Base-by-base conservation (phyloP, 2,888 invertebrate species). In the Sialis fuliginosa region DNA sequence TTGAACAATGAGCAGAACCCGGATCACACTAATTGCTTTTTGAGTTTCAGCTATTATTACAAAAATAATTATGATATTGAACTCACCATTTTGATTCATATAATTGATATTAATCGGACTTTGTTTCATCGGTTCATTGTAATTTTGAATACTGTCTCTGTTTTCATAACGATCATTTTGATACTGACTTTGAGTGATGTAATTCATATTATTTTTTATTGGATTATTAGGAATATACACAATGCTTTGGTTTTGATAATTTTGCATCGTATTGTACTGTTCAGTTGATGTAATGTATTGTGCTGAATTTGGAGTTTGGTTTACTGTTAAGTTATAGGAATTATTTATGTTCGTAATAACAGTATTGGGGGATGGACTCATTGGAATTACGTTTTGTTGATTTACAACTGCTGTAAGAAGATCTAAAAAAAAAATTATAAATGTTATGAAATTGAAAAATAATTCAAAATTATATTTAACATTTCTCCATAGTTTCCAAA, bases 341-440 rank as follows among this genome's bases (percentile, higher is more conserved):
- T 51, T 51, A 33, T 51, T 49, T 33, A 48, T 48, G 32, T 47
- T 51, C 30, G 51, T 49, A 37, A 50, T 50, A n/a, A 50, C 47
- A 13, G 50, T 45, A 13, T 45, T 49, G 22, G 48, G 51, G 7
- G 48, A 49, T 32, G 51, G 49, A 39, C 49, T 49, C 49, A 41
- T 42, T 42, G 37, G 39, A 13, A 47, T 30, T 39, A 47, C n/a
- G 22, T 42, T 47, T 34, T 47, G 37, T 42, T 42, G 42, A 30
- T 47, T 47, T 34, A 42, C 22, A 22, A 22, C 35, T 33, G 30
- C 35, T 22, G 34, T 39, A 33, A 47, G 33, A 13, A 47, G 35
- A 47, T 37, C 47, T 47, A 32, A 32, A 42, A 30, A 33, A 35
- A 31, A 9, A 33, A 47, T 42, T 31, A 22, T 22, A 22, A 22